Percentiles rank a stretch among this genome's conserved stretches.
Conservation (phyloP, 2,888 invertebrate genomes). For the Callyntrura guangdongensis region DNA sequence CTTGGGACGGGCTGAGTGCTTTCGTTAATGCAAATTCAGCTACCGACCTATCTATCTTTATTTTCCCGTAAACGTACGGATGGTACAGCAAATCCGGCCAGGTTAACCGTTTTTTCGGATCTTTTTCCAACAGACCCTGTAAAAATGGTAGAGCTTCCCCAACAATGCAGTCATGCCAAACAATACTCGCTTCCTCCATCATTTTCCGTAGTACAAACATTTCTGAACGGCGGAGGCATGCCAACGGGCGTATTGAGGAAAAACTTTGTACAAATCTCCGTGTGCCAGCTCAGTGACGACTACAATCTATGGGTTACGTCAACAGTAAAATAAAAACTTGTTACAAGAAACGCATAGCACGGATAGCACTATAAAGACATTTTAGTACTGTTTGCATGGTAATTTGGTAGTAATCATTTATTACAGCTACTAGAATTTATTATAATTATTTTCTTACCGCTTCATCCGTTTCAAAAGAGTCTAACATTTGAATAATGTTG, state of each 20-base stretch:
- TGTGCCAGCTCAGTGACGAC: constrained; percentile 98
- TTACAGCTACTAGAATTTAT: no score
- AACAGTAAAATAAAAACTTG: no score
- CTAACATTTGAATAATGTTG: constrained; percentile 97
- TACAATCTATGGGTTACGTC: constrained; percentile 91
- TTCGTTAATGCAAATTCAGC: constrained; percentile 89
- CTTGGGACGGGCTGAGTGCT: constrained; percentile 91
- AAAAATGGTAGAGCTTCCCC: constrained; percentile 90
- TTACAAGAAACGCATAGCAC: no score
- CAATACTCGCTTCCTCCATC: constrained; percentile 93
- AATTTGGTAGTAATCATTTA: no score
- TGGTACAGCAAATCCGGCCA: constrained; percentile 96
- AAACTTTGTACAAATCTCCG: constrained; percentile 93
- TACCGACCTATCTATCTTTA: constrained; percentile 71
- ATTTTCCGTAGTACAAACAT: constrained; percentile 93
- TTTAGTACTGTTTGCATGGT: no score
- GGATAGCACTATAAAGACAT: no score
- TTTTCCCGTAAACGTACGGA: constrained; percentile 91
- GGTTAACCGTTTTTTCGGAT: constrained; percentile 92
- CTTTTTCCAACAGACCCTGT: constrained; percentile 95
- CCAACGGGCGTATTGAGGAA: no score
- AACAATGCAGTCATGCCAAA: constrained; percentile 95
- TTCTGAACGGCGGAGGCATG: constrained; percentile 88
- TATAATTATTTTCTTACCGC: constrained; percentile 90
- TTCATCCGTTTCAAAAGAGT: constrained; percentile 97